A percentile compares a stretch with the other conserved stretches of the same genome.
Evolutionary conservation across 2,797 vertebrate genomes (phyloP).

Genomic region (Hippoglossus hippoglossus): DNA sequence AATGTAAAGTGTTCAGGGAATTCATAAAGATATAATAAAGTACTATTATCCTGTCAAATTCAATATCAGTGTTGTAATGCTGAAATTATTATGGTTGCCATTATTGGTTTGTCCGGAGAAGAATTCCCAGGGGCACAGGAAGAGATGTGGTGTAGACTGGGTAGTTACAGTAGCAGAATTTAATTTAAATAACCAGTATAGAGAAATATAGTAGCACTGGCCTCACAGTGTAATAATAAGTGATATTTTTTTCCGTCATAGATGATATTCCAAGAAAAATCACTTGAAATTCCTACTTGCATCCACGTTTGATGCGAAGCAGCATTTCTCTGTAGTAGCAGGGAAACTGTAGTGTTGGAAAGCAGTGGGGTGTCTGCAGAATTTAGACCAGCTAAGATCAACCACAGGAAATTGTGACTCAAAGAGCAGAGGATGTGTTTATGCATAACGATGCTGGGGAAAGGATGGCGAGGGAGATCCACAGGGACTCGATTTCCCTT

Average conservation of each 20-base stretch:
- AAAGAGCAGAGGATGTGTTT: constrained; percentile 52
- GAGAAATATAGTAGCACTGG: not conserved
- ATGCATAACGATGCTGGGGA: constrained; percentile 55
- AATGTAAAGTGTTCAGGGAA: not conserved
- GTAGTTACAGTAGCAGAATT: not conserved
- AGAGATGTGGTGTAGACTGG: not conserved
- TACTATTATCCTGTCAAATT: not conserved
- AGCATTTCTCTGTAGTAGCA: constrained; percentile 33
- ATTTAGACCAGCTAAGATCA: constrained; percentile 49
- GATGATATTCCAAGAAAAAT: constrained; percentile 1
- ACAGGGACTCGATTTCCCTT: constrained; percentile 48
- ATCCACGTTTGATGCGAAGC: constrained; percentile 37
- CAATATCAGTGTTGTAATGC: not conserved
- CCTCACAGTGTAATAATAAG: not conserved
- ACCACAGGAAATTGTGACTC: constrained; percentile 50
- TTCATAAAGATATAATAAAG: not conserved
- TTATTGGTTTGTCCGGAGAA: not conserved
- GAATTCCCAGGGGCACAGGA: not conserved
- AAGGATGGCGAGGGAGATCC: constrained; percentile 39
- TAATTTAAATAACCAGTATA: not conserved
- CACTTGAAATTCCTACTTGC: constrained; percentile 22
- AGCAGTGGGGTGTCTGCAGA: constrained; percentile 48
- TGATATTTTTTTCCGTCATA: not conserved
- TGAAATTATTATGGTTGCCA: not conserved
- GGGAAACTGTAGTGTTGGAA: constrained; percentile 26